Percentiles rank a stretch among this genome's conserved stretches.
Evolutionary conservation across 2,797 vertebrate species (phyloP).

Genomic region (Trachurus trachurus): DNA sequence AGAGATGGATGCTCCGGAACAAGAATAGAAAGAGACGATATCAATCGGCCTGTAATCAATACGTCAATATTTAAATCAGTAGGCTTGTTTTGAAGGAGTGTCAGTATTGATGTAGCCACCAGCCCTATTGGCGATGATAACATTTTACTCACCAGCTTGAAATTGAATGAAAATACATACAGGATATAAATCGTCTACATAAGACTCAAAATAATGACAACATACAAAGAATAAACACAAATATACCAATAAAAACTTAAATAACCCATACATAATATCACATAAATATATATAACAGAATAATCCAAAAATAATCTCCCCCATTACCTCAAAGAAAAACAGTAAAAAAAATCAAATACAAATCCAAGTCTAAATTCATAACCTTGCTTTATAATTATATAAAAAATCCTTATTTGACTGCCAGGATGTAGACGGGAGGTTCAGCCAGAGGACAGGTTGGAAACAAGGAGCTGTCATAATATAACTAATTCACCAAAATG

Average conservation of each 20-base stretch:
- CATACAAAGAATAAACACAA: too few species aligned
- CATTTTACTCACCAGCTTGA: constrained; percentile 20
- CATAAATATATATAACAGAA: too few species aligned
- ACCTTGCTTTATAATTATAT: too few species aligned
- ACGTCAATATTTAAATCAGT: constrained; percentile 36
- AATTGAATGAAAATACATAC: too few species aligned
- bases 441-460: not conserved
- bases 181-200: too few species aligned
- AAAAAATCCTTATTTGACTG: not conserved
- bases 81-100: constrained; percentile 35
- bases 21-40: constrained; percentile 22
- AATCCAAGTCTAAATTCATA: too few species aligned
- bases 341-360: too few species aligned
- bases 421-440: constrained; percentile 2
- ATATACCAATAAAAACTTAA: too few species aligned
- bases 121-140: constrained; percentile 10
- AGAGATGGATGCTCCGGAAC: constrained; percentile 52
- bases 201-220: too few species aligned
- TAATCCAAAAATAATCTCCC: too few species aligned
- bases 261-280: too few species aligned
- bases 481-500: constrained; percentile 1
- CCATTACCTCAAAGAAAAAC: too few species aligned
- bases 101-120: constrained; percentile 35
- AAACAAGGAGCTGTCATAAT: not conserved
- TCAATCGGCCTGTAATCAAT: constrained; percentile 57